A percentile compares a stretch with the other conserved stretches of the same genome.
These are phyloP conservation scores for Speoplatyrhinus poulsoni DNA, from an alignment of 2,113 vertebrate species.

Conservation along the genomic window DNA sequence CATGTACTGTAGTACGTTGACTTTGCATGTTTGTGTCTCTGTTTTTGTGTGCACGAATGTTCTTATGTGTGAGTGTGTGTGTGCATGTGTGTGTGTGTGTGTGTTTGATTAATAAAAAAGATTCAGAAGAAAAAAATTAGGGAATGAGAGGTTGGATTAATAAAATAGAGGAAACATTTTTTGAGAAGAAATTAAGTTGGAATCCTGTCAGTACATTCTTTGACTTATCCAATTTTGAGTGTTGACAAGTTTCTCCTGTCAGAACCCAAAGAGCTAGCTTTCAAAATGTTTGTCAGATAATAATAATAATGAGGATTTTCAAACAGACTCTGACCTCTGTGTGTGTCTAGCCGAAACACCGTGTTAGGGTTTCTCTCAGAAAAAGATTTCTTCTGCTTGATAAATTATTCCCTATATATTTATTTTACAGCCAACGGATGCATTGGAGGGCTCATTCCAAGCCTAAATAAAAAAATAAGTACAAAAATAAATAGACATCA, in stretches of 20 bases:
- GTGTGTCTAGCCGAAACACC: not conserved
- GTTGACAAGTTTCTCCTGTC: slow-evolving; percentile 1
- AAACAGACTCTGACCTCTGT: slow-evolving; percentile 13
- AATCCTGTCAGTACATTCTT: too few relatives aligned
- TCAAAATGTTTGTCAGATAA: slow-evolving; percentile 7
- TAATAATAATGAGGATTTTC: slow-evolving; percentile 8
- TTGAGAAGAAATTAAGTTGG: not conserved
- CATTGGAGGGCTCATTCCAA: not conserved
- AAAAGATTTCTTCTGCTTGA: slow-evolving; percentile 1
- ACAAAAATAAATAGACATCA: not conserved
- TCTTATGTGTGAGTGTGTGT: too few relatives aligned
- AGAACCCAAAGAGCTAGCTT: slow-evolving; percentile 2
- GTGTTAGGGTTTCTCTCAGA: slow-evolving; percentile 18
- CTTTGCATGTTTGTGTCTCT: too few relatives aligned
- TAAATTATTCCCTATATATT: slow-evolving; percentile 28
- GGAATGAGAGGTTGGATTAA: not conserved
- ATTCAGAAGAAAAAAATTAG: not conserved
- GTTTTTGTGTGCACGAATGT: too few relatives aligned
- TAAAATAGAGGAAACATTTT: not conserved
- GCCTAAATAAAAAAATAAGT: not conserved
- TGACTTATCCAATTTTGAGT: not conserved
- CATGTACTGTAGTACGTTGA: too few relatives aligned
- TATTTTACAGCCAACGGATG: not conserved
- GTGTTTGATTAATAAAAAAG: slow-evolving; percentile 7
- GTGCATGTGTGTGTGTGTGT: not conserved